Conservation (phyloP, 2,888 invertebrate species). For the Sisyra terminalis region DNA sequence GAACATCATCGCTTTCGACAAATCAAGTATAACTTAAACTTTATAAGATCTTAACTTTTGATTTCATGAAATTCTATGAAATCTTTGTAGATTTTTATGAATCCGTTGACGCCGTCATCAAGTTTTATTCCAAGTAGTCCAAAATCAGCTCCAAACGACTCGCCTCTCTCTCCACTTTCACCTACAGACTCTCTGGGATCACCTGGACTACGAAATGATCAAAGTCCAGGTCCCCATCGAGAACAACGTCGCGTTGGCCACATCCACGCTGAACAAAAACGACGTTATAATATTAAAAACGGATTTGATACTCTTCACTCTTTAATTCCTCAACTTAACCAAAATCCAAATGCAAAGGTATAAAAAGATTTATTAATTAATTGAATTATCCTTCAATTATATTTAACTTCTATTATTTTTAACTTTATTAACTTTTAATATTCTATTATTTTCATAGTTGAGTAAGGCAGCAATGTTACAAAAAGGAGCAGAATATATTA, state of each 20-base stretch:
- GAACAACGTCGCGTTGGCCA: conserved; percentile 75
- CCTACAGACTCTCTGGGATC: conserved; percentile 20
- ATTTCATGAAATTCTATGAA: not conserved
- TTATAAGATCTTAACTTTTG: not conserved
- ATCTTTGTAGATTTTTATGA: conserved; percentile 12
- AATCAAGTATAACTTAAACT: not conserved
- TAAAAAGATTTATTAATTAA: conserved; percentile 10
- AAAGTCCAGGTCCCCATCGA: conserved; percentile 30
- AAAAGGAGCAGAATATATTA: conserved; percentile 91
- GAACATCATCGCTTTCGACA: no score
- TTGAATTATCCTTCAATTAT: not conserved
- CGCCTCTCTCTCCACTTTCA: conserved; percentile 43
- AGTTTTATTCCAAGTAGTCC: conserved; percentile 12
- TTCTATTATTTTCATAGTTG: conserved; percentile 33
- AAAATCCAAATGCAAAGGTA: conserved; percentile 80
- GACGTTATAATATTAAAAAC: conserved; percentile 89
- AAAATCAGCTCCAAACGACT: conserved; percentile 30
- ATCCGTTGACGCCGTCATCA: conserved; percentile 16
- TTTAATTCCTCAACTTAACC: conserved; percentile 78
- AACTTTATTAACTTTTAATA: not conserved
- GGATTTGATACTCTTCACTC: conserved; percentile 90
- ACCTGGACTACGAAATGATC: conserved; percentile 28
- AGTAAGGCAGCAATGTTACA: conserved; percentile 95
- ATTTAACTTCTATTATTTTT: not conserved
- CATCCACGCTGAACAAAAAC: conserved; percentile 90